Evolutionary conservation across 2,888 invertebrate genomes (phyloP).

Genomic region (Gryllus longicercus): DNA sequence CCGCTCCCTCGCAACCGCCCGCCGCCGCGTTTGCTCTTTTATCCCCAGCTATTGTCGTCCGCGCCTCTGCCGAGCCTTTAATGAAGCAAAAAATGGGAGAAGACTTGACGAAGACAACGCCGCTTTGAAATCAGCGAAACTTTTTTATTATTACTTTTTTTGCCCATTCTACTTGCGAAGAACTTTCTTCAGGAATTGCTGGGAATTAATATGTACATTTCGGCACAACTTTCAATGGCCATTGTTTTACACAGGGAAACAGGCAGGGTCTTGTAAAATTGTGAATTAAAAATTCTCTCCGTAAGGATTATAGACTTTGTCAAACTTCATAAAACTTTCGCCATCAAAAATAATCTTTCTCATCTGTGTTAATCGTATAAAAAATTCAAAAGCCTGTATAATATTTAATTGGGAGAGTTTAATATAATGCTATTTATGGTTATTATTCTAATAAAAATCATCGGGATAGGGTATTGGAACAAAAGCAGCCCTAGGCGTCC

Average conservation of each 20-base stretch:
- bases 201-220: conserved; percentile 17
- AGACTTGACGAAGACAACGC: background rate
- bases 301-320: conserved; percentile 7
- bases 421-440: conserved; percentile 17
- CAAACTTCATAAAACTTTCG: conserved; percentile 17
- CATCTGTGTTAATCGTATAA: conserved; percentile 17
- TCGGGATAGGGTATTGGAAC: background rate
- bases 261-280: conserved; percentile 3
- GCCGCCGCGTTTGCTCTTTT: background rate
- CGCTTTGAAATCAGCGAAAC: conserved; percentile 7
- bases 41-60: background rate
- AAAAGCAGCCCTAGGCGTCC: background rate
- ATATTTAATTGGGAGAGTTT: background rate
- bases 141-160: background rate
- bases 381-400: conserved; percentile 8
- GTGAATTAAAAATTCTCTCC: conserved; percentile 9
- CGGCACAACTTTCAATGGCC: conserved; percentile 6
- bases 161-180: background rate
- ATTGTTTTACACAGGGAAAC: conserved; percentile 2
- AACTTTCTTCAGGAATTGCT: conserved; percentile 1
- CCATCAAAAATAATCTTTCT: conserved; percentile 17
- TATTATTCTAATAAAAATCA: conserved; percentile 17
- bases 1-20: no score
- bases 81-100: background rate
- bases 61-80: background rate